Evolutionary conservation across 2,797 vertebrate genomes (phyloP).

Genomic region (Lateolabrax maculatus): DNA sequence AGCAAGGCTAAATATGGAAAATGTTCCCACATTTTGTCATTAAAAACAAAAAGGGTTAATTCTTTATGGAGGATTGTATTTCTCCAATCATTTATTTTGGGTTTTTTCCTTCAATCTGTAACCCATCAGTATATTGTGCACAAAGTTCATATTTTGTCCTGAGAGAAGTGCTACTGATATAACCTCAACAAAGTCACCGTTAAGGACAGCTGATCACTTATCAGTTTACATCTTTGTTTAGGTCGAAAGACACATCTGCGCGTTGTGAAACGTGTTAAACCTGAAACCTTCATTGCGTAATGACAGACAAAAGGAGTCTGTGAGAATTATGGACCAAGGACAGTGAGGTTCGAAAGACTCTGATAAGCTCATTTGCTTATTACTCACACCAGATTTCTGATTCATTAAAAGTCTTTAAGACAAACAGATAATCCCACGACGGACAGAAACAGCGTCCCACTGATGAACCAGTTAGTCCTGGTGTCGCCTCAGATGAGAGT

Average conservation of each 20-base stretch:
- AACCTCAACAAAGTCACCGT: no score
- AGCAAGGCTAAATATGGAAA: background rate
- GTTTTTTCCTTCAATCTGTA: background rate
- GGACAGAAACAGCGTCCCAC: background rate
- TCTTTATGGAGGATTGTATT: background rate
- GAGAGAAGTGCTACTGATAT: background rate
- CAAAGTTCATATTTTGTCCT: background rate
- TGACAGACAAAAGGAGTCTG: background rate
- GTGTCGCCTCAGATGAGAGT: background rate
- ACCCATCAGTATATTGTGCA: background rate
- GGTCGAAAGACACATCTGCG: background rate
- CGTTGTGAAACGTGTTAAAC: background rate
- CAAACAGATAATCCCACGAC: background rate
- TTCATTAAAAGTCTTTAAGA: background rate
- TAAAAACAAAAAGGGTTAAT: background rate
- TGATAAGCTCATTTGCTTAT: background rate
- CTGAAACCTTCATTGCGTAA: background rate
- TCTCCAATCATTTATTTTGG: background rate
- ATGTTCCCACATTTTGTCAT: background rate
- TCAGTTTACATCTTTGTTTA: background rate
- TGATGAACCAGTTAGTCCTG: background rate
- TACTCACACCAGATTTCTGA: background rate
- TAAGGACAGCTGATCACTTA: background rate
- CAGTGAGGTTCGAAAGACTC: background rate
- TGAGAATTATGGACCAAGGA: background rate